A percentile compares a stretch with the other conserved stretches of the same genome.
Conservation (phyloP, 2,888 invertebrate species). For the Dasypolia templi region DNA sequence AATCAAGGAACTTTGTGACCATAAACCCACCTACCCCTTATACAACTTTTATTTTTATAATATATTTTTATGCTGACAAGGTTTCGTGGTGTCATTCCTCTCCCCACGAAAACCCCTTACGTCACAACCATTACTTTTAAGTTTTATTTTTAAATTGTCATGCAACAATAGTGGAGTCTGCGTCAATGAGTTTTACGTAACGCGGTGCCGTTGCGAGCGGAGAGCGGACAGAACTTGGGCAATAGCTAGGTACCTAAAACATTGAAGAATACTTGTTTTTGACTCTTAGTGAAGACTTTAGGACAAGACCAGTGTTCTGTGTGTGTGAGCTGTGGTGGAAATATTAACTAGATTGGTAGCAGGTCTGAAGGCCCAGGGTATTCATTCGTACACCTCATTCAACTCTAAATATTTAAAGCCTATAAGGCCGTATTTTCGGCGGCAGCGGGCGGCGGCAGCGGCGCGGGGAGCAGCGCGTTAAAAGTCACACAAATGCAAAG, state of each 20-base stretch:
- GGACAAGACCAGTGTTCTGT: neutral
- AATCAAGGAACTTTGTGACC: too few species aligned
- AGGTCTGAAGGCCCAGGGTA: neutral
- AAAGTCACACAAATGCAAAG: too few species aligned
- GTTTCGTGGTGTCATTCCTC: too few species aligned
- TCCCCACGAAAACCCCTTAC: too few species aligned
- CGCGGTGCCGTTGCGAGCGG: slow-evolving; percentile 50
- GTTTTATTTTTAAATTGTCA: slow-evolving; percentile 62
- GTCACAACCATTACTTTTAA: too few species aligned
- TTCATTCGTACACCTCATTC: neutral
- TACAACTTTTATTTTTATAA: too few species aligned
- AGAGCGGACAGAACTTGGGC: neutral
- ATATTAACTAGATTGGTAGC: neutral
- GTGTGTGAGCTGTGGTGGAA: neutral
- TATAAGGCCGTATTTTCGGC: too few species aligned
- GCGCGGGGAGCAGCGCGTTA: too few species aligned
- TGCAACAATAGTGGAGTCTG: slow-evolving; percentile 58
- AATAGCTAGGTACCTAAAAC: neutral
- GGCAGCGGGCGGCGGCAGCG: too few species aligned
- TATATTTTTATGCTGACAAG: too few species aligned
- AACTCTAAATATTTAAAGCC: neutral
- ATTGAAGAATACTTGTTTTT: neutral
- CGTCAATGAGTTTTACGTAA: slow-evolving; percentile 45
- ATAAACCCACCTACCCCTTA: too few species aligned
- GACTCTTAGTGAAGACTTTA: neutral